Evolutionary conservation across 2,797 vertebrate species (phyloP), one percentile per base, ranked within the genome.

Genomic region (Poeciliopsis gracilis): DNA sequence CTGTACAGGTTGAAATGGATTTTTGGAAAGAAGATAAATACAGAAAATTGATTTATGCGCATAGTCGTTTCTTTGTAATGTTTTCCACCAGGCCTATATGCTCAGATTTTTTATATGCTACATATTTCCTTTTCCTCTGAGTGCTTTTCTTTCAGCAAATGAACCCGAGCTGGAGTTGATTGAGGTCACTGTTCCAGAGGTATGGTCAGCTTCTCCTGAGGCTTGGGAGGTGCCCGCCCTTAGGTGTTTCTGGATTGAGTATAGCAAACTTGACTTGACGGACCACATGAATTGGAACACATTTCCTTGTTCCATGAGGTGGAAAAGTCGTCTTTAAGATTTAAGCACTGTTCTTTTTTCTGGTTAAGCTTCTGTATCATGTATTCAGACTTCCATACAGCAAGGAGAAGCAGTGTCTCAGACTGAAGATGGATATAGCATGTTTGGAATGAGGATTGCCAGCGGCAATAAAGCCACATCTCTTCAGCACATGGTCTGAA

Each of bases 31-130:
- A 80, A 69, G 86, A 84, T 90, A 85, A 94, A 94, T 82, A 88
- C 84, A 83, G n/a, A 83, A 91, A 89, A 94, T 93, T 92, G 92
- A 95, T 95, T 94, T 90, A 93, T 90, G 89, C 87, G 87, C 83
- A 55, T 66, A 89, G 63, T 55, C 53, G 80, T 86, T 89, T 83
- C 92, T 94, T 91, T 93, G 90, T 89, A 87, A 90, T 90, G 89
- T 89, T 89, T 86, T 89, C 82, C 89, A 88, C 84, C 55, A 81
- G 88, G 79, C 88, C 87, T 86, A 84, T 73, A 82, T 89, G 86
- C 83, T 72, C 88, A 89, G 84, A 82, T 91, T 90, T 90, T 82
- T 87, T 89, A 88, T 92, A 92, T 90, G 81, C 82, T 79, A n/a
- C 79, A 84, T 84, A 86, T 87, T 84, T 83, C 81, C 77, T 87